Conservation (phyloP, 2,888 invertebrate genomes). For the Drosophila austrosaltans region DNA sequence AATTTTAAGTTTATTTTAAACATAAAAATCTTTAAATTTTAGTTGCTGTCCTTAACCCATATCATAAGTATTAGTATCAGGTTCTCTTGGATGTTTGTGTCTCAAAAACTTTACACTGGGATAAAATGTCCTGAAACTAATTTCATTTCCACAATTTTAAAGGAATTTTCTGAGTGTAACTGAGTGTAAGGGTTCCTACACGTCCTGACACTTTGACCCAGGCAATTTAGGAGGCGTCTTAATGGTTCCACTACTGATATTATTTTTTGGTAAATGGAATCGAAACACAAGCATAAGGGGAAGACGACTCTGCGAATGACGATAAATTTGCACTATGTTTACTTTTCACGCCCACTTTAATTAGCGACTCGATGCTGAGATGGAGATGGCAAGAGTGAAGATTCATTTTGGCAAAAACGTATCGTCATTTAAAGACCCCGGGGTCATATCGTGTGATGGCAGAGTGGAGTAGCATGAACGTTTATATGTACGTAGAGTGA, state of each 20-base stretch:
- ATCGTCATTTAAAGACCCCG: constrained; percentile 11
- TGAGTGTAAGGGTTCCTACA: constrained; percentile 9
- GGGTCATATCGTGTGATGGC: constrained; percentile 10
- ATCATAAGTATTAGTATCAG: too few relatives aligned
- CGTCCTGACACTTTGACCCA: constrained; percentile 18
- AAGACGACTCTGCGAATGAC: constrained; percentile 31
- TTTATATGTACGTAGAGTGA: not conserved
- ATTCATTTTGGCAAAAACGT: constrained; percentile 17
- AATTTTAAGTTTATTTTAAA: too few relatives aligned
- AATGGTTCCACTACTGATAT: constrained; percentile 36
- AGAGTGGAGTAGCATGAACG: not conserved
- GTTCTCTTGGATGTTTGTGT: too few relatives aligned
- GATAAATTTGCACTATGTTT: constrained; percentile 50
- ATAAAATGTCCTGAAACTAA: not conserved
- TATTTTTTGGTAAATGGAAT: constrained; percentile 36
- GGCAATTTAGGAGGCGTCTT: constrained; percentile 32
- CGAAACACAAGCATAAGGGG: not conserved
- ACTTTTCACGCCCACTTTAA: constrained; percentile 40
- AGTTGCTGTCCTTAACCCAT: too few relatives aligned
- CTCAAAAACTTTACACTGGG: too few relatives aligned
- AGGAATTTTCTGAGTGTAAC: not conserved
- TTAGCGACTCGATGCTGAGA: constrained; percentile 35
- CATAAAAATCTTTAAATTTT: too few relatives aligned
- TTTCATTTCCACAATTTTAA: not conserved
- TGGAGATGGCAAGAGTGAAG: not conserved